Evolutionary conservation across 2,113 vertebrate species (phyloP), one percentile per base, ranked within the genome.

Genomic region (Butorides virescens): DNA sequence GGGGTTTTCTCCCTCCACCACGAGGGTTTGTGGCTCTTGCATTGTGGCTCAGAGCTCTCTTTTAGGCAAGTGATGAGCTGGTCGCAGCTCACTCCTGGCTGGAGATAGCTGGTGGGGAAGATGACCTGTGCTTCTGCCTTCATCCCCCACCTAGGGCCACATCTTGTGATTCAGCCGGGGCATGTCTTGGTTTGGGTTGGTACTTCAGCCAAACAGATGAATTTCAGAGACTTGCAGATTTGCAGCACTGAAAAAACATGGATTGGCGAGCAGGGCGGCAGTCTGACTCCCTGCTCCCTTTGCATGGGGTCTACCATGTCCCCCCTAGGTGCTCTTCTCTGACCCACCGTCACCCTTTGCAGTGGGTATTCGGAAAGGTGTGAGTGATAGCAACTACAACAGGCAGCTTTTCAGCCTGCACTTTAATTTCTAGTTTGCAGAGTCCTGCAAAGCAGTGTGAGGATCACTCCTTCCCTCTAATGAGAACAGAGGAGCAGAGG

Each of bases 1-100:
- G 25, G n/a, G 4, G 5, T 59, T 82, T 94, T 81, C 32, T 77
- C 17, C 20, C 25, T 52, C 42, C 37, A n/a, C 0, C 8, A 7
- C 0, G 0, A 1, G 4, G 3, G 7, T 47, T 53, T 78, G 56
- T 63, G 47, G 42, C 17, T 85, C 21, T 55, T 76, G 49, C 13
- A 5, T 22, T 26, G 22, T 2, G 18, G 13, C 29, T 70, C 67
- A 65, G 78, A 76, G 52, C 7, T 30, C 12, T 88, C 15, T 84
- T 46, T 36, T 17, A 72, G 49, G 34, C 37, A 75, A 20, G 23
- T 65, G 46, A 15, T 0, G 3, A 72, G 47, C 26, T 47, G 49
- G 16, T 78, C 34, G 55, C 59, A 65, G 47, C 20, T 76, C 26
- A 36, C 4, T 58, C 61, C n/a, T 92, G 50, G 23, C 36, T 86